Evolutionary conservation across 37 sponge, comb jelly and placozoan genomes (phyloP), one percentile per base, ranked within the genome.

Genomic region (Mnemiopsis leidyi): DNA sequence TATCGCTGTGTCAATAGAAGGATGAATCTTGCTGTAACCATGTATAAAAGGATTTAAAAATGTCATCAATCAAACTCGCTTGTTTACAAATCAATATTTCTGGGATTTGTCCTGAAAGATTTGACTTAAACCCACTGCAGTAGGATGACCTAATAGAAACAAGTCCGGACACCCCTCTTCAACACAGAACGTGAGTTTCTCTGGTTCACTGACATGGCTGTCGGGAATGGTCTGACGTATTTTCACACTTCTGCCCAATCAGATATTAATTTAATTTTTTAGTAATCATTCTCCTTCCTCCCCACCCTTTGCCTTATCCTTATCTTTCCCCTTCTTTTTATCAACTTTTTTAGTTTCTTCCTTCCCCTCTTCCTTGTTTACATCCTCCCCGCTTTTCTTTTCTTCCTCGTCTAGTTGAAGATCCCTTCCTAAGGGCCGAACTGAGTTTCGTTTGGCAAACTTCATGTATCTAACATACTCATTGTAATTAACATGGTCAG

Each of bases 401-500:
- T n/a, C 30, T 28, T 71, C 75, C n/a, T 71, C 75, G 20, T 71
- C 75, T 29, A 71, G n/a, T 28, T 71, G 75, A 5, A 71, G 30
- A 23, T 71, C 75, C 30, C 75, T n/a, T 18, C 75, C 75, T 71
- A 28, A 25, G 3, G 75, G 75, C n/a, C 75, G 5, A 13, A 71
- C 75, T 71, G 30, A n/a, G 75, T 71, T n/a, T 25, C 75, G 25
- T 28, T 71, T 71, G 20, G 75, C 75, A 71, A 29, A 71, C n/a
- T 71, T 71, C 75, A 71, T 71, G 30, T 71, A 71, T 71, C 75
- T 71, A n/a, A 71, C 75, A 71, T 71, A 71, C 75, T 71, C 75
- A 25, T 71, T 28, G 20, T 23, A 71, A 18, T 71, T 71, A 13
- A 71, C 75, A 5, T 71, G 25, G 30, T 71, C 75, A n/a, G 75